Conservation (phyloP, 1,140 invertebrate species). For the Samia ricini region DNA sequence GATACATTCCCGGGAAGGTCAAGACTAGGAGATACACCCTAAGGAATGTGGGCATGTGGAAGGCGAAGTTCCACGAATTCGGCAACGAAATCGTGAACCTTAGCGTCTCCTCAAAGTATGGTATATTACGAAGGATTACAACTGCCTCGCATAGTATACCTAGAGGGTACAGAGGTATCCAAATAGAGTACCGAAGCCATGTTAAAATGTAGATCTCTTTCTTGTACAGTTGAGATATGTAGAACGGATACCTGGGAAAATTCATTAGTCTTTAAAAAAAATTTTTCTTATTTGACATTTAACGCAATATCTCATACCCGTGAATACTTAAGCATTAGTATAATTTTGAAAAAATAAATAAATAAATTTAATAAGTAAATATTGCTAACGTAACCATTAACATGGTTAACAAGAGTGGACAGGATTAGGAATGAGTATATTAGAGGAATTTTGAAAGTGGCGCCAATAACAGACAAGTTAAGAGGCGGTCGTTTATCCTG, state of each 20-base stretch:
- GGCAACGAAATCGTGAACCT: slow-evolving; percentile 88
- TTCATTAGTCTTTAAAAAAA: background rate
- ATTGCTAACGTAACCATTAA: too few relatives aligned
- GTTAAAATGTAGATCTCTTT: slow-evolving; percentile 88
- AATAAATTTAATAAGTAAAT: too few relatives aligned
- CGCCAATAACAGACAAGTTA: too few relatives aligned
- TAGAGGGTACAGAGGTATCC: slow-evolving; percentile 95
- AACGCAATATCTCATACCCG: too few relatives aligned
- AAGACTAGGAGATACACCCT: slow-evolving; percentile 87
- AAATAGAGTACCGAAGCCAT: slow-evolving; percentile 94
- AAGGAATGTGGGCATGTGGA: slow-evolving; percentile 90
- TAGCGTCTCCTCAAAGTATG: slow-evolving; percentile 92
- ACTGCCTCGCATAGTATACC: slow-evolving; percentile 93
- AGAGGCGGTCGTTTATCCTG: too few relatives aligned
- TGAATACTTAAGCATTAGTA: too few relatives aligned
- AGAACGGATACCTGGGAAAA: slow-evolving; percentile 91
- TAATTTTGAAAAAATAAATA: too few relatives aligned
- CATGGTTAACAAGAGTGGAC: too few relatives aligned
- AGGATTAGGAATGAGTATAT: too few relatives aligned
- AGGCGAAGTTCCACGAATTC: slow-evolving; percentile 91
- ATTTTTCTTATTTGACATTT: too few relatives aligned
- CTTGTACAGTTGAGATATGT: slow-evolving; percentile 89
- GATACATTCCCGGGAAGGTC: slow-evolving; percentile 85
- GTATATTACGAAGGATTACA: slow-evolving; percentile 88
- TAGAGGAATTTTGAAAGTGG: too few relatives aligned